These are phyloP conservation scores for Sarcophaga peregrina DNA, from an alignment of 1,140 invertebrate species.

Conservation along the genomic window DNA sequence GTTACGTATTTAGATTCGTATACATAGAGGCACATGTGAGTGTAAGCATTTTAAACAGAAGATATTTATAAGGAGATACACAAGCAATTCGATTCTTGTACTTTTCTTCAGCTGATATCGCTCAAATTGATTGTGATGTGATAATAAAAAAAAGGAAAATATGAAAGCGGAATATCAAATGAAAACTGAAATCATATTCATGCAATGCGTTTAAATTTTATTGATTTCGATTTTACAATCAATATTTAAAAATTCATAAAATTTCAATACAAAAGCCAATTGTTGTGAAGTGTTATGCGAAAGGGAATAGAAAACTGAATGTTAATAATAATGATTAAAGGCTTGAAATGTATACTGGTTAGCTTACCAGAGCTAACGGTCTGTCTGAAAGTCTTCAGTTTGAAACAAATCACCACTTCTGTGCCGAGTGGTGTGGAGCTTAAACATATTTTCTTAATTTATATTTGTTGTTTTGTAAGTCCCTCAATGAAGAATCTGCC, in stretches of 20 bases:
- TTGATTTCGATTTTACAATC: background rate
- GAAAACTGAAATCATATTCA: background rate
- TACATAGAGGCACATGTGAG: background rate
- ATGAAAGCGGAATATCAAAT: too few species aligned
- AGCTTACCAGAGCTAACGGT: too few species aligned
- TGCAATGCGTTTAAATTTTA: background rate
- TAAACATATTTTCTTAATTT: too few species aligned
- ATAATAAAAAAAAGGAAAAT: background rate
- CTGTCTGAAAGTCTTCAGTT: too few species aligned
- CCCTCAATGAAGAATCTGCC: too few species aligned
- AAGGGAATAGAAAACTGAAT: too few species aligned
- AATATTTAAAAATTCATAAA: conserved; percentile 12
- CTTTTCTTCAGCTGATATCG: background rate
- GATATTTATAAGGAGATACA: too few species aligned
- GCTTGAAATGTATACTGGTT: too few species aligned
- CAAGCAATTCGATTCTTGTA: background rate
- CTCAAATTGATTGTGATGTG: background rate
- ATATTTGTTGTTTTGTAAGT: too few species aligned
- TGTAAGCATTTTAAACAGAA: background rate
- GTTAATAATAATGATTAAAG: too few species aligned
- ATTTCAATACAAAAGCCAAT: background rate
- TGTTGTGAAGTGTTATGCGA: background rate
- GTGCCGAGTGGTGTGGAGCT: too few species aligned
- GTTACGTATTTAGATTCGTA: background rate
- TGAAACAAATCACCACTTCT: too few species aligned